Conservation (phyloP, 1,140 invertebrate genomes). For the Sesamia nonagrioides region DNA sequence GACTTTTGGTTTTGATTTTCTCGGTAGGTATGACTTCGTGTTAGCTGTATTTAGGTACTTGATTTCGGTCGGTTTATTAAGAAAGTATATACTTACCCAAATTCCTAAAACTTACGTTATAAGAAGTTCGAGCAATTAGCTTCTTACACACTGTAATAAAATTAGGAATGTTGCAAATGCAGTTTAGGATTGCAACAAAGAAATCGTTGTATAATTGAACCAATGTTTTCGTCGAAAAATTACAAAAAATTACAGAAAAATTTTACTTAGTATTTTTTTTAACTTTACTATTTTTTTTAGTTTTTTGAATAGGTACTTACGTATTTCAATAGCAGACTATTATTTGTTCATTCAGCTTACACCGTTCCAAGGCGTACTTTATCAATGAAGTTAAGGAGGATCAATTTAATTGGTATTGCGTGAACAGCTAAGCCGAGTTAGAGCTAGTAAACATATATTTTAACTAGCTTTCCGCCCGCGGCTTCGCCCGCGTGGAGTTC, state of each 20-base stretch:
- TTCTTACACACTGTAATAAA: neutral
- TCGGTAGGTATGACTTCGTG: neutral
- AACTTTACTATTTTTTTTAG: too few relatives aligned
- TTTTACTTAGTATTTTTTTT: too few relatives aligned
- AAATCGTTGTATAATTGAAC: neutral
- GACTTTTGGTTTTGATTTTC: too few relatives aligned
- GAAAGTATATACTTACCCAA: neutral
- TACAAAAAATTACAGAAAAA: too few relatives aligned
- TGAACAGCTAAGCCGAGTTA: slow-evolving; percentile 59
- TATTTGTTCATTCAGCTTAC: slow-evolving; percentile 9
- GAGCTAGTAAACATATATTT: slow-evolving; percentile 15
- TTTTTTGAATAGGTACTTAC: too few relatives aligned
- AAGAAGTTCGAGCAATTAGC: neutral
- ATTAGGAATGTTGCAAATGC: slow-evolving; percentile 6
- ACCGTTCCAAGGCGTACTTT: slow-evolving; percentile 5
- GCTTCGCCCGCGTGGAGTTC: too few relatives aligned
- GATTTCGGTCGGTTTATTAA: neutral
- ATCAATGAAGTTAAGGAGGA: slow-evolving; percentile 33
- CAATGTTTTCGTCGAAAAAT: neutral
- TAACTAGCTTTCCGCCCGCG: too few relatives aligned
- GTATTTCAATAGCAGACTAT: too few relatives aligned
- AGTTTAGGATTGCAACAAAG: neutral
- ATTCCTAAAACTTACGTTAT: neutral
- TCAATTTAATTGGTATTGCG: slow-evolving; percentile 48
- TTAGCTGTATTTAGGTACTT: neutral